Evolutionary conservation across 2,797 vertebrate species (phyloP).

Genomic region (Argentina silus): DNA sequence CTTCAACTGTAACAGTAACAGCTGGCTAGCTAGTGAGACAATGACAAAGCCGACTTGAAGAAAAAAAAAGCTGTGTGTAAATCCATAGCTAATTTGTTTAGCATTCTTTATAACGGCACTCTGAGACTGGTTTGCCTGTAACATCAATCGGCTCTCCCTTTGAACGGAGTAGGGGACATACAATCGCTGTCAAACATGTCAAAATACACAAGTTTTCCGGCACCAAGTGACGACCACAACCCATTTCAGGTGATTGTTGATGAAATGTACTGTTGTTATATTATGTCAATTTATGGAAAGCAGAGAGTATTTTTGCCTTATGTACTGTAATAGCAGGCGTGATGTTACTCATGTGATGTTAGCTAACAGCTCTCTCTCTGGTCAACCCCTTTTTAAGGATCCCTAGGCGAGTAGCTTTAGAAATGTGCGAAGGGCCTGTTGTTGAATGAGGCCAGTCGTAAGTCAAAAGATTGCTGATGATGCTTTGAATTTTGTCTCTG

Average conservation of each 20-base stretch:
- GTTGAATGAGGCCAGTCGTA: neutral
- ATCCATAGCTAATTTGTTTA: neutral
- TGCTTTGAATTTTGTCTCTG: conserved; percentile 9
- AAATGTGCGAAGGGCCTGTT: neutral
- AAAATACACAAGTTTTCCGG: conserved; percentile 77
- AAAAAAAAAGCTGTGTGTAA: too few species aligned
- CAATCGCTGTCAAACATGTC: conserved; percentile 62
- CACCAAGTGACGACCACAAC: conserved; percentile 76
- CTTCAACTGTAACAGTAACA: neutral
- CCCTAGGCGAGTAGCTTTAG: neutral
- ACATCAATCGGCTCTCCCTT: neutral
- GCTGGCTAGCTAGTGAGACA: neutral
- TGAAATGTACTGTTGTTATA: neutral
- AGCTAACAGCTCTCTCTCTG: conserved; percentile 7
- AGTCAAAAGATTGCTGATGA: neutral
- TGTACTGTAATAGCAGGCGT: conserved; percentile 39
- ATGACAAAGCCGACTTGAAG: neutral
- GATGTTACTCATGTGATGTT: conserved; percentile 63
- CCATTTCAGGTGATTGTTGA: conserved; percentile 75
- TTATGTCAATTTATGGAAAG: conserved; percentile 15
- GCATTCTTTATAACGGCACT: neutral
- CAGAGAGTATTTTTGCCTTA: neutral
- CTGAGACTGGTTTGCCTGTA: neutral
- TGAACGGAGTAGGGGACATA: neutral
- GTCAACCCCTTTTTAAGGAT: conserved; percentile 37